Evolutionary conservation across 2,113 vertebrate species (phyloP).

Genomic region (Ammodytes marinus): DNA sequence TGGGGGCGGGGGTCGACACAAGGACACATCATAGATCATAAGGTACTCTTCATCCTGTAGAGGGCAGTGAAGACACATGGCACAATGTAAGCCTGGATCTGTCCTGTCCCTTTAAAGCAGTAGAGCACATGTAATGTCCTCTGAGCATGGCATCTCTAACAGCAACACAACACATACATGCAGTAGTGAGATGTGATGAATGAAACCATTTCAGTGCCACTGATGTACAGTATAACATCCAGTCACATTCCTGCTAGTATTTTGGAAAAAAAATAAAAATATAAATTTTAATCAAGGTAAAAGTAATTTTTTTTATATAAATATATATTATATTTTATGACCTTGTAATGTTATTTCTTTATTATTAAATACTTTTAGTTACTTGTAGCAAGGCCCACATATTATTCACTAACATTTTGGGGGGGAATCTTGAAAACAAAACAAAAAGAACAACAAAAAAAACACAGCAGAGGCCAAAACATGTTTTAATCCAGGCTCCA

Average conservation of each 20-base stretch:
- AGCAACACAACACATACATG: constrained; percentile 50
- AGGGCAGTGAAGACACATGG: constrained; percentile 87
- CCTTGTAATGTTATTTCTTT: not conserved
- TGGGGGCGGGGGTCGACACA: not conserved
- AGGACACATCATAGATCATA: constrained; percentile 43
- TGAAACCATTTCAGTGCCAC: constrained; percentile 47
- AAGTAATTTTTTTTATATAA: constrained; percentile 1
- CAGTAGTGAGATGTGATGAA: constrained; percentile 56
- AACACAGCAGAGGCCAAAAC: not conserved
- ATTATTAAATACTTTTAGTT: not conserved
- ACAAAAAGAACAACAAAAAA: not conserved
- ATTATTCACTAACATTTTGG: not conserved
- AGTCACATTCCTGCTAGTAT: constrained; percentile 12
- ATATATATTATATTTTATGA: not conserved
- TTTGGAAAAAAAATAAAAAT: constrained; percentile 1
- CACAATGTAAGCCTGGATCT: constrained; percentile 44
- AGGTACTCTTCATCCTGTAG: constrained; percentile 78
- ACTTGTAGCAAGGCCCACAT: not conserved
- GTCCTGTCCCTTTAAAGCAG: constrained; percentile 45
- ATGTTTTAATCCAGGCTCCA: not conserved
- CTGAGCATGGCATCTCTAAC: constrained; percentile 33
- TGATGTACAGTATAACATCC: constrained; percentile 42
- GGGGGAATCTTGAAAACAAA: not conserved
- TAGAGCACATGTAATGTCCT: constrained; percentile 34
- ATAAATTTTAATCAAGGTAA: not conserved